Conservation (phyloP, 2,888 invertebrate genomes). For the Platycheirus albimanus region DNA sequence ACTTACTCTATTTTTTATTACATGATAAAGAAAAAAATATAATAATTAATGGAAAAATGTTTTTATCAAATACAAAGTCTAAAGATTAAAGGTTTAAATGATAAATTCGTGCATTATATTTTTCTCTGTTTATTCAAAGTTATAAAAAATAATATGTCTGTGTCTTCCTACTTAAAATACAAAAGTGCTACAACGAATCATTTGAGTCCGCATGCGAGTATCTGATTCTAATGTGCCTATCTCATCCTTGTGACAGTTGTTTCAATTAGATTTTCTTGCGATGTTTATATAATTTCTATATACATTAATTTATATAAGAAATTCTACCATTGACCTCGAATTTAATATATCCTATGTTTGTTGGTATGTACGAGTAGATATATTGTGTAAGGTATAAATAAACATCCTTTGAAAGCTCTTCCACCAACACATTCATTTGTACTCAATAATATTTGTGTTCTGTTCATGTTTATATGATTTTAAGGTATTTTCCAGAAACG, state of each 20-base stretch:
- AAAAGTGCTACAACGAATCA: neutral
- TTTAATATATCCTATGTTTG: conserved; percentile 20
- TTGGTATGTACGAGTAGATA: too few relatives aligned
- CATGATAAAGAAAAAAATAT: too few relatives aligned
- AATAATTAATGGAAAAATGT: too few relatives aligned
- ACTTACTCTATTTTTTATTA: too few relatives aligned
- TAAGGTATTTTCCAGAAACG: neutral
- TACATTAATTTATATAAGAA: neutral
- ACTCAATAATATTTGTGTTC: neutral
- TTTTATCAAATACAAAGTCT: too few relatives aligned
- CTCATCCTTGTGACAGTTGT: conserved; percentile 24
- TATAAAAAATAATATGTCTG: too few relatives aligned
- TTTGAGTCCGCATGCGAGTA: neutral
- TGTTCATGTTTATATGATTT: too few relatives aligned
- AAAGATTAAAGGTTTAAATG: too few relatives aligned
- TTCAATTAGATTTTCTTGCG: conserved; percentile 19
- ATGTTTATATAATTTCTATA: neutral
- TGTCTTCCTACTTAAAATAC: neutral
- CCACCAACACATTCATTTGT: neutral
- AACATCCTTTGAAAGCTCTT: conserved; percentile 21
- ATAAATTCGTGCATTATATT: too few relatives aligned
- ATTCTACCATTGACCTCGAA: conserved; percentile 63
- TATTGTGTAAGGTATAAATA: too few relatives aligned
- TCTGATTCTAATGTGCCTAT: neutral
- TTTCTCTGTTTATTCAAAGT: too few relatives aligned